Evolutionary conservation across 2,113 vertebrate genomes (phyloP), one percentile per base, ranked within the genome.

Genomic region (Egretta garzetta): DNA sequence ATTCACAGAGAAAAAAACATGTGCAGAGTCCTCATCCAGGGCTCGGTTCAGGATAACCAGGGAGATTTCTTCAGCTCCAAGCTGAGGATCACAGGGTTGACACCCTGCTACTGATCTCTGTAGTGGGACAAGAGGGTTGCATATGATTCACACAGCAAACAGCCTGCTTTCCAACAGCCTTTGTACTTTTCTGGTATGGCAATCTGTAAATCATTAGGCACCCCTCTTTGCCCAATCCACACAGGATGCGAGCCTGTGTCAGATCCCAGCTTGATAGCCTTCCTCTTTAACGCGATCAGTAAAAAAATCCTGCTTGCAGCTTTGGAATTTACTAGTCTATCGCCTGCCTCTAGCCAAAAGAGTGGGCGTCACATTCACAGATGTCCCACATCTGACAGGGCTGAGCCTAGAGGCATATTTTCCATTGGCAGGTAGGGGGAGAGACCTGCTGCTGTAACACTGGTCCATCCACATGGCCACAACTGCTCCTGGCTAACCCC

Each of bases 181-280:
- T 97, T 97, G 90, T 97, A 88, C 82, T 97, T 95, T 47, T 80
- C 41, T 68, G 71, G 80, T 49, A 43, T 1, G 0, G 45, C 72
- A 95, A 93, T 96, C 95, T 95, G 95, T 79, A 97, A 97, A 83
- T 92, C 94, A 93, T 97, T 97, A 97, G n/a, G 86, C 86, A 91
- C 63, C 76, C 75, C 75, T 80, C 72, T 97, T 94, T 86, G 75
- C 88, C 88, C 88, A 91, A 11, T 93, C 92, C 94, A 80, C 92
- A 95, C 82, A 86, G 94, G 96, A 97, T 97, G 68, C 92, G 80
- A 90, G 86, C 43, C 58, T 86, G 10, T 96, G 88, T 95, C 92
- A 95, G 76, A 86, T 97, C 97, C 23, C 95, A 96, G 96, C 92
- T 94, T 94, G 94, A 90, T 84, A 81, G 90, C 47, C 88, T 96